Conservation (phyloP, 2,113 vertebrate species). For the Machaerirhynchus nigripectus region DNA sequence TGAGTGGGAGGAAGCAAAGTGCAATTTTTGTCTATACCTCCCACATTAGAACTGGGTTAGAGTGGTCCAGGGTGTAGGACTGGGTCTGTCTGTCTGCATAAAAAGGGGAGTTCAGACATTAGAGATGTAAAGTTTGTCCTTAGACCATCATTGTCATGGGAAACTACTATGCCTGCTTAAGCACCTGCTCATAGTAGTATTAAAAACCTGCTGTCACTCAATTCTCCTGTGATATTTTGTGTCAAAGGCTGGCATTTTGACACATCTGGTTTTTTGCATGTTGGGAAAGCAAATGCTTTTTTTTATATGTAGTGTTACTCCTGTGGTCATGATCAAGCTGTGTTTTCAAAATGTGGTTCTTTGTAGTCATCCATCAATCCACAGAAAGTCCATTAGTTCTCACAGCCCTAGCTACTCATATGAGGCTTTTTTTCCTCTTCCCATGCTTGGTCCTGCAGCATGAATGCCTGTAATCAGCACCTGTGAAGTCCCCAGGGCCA, state of each 20-base stretch:
- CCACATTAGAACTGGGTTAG: background rate
- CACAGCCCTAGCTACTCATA: background rate
- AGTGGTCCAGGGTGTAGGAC: background rate
- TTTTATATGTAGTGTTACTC: background rate
- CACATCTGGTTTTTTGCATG: background rate
- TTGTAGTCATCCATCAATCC: background rate
- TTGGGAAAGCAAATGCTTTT: background rate
- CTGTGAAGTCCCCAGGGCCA: background rate
- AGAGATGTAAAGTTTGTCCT: background rate
- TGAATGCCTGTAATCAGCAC: background rate
- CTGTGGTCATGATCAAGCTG: background rate
- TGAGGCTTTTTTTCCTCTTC: background rate
- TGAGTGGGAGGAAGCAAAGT: background rate
- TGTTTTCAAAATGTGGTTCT: background rate
- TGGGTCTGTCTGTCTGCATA: background rate
- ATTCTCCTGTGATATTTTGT: background rate
- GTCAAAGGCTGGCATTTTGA: background rate
- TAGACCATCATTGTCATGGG: background rate
- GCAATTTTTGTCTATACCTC: background rate
- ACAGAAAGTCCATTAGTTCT: slow-evolving; percentile 21
- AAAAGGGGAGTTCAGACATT: background rate
- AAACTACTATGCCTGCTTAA: background rate
- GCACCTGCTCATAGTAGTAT: background rate
- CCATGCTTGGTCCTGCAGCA: background rate
- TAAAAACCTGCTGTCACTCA: background rate